phyloP scores from a whole-genome alignment of 1,140 invertebrate genomes.

The Drosophila pandora region DNA sequence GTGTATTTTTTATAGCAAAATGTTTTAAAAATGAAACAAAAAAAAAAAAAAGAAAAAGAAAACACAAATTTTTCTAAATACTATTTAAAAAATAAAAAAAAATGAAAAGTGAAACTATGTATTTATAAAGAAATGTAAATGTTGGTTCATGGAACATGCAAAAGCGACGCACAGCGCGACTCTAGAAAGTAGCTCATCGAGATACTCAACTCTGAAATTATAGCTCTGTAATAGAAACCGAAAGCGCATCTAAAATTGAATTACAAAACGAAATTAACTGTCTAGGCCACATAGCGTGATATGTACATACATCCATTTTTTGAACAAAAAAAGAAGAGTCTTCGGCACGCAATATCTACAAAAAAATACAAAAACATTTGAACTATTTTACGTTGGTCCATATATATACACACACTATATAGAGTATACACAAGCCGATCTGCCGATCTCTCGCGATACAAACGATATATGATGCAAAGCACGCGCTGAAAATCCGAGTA shows the following conservation, averaged over 20 bases:
- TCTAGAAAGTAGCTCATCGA: slow-evolving; percentile 60
- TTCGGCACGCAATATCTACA: slow-evolving; percentile 45
- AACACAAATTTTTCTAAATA: slow-evolving; percentile 59
- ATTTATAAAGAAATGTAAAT: slow-evolving; percentile 62
- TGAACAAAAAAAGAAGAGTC: slow-evolving; percentile 28
- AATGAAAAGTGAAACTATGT: slow-evolving; percentile 55
- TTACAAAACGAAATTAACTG: slow-evolving; percentile 34
- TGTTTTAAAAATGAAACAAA: slow-evolving; percentile 61
- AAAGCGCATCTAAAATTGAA: slow-evolving; percentile 38
- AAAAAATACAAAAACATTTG: slow-evolving; percentile 10
- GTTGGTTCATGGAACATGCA: slow-evolving; percentile 62
- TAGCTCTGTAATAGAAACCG: slow-evolving; percentile 25
- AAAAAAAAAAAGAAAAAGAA: slow-evolving; percentile 29
- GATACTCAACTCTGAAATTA: slow-evolving; percentile 26
- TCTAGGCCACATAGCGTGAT: slow-evolving; percentile 69
- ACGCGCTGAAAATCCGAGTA: slow-evolving; percentile 73
- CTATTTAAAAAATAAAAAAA: slow-evolving; percentile 53
- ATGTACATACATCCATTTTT: slow-evolving; percentile 66
- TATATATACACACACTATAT: slow-evolving; percentile 15
- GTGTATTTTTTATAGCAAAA: slow-evolving; percentile 76
- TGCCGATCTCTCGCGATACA: slow-evolving; percentile 5
- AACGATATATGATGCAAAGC: slow-evolving; percentile 45
- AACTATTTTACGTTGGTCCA: slow-evolving; percentile 46
- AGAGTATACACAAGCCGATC: slow-evolving; percentile 6
- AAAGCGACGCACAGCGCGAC: slow-evolving; percentile 66